phyloP scores from a whole-genome alignment of 1,140 invertebrate species.

The Cyphomyrmex costatus region DNA sequence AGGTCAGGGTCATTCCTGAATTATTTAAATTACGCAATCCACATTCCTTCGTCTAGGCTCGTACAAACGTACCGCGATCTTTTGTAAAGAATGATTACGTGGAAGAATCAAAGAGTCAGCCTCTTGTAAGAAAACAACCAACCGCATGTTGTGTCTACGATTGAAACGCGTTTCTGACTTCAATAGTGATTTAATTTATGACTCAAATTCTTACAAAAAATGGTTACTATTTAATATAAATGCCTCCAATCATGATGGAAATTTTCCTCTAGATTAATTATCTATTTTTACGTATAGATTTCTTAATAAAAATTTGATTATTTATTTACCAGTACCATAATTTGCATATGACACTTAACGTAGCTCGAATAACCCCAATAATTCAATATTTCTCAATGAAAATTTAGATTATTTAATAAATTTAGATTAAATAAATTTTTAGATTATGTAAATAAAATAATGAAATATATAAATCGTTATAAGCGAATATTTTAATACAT shows the following conservation, averaged over 20 bases:
- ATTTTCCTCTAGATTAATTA: neutral
- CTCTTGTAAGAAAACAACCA: neutral
- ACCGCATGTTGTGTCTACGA: neutral
- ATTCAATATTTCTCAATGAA: too few relatives aligned
- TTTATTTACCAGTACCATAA: too few relatives aligned
- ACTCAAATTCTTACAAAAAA: neutral
- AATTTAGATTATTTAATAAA: neutral
- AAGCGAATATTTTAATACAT: neutral
- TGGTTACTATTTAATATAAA: neutral
- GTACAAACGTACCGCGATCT: slow-evolving; percentile 23
- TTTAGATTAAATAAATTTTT: neutral
- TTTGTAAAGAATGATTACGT: slow-evolving; percentile 29
- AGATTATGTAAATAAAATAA: neutral
- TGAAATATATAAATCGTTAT: neutral
- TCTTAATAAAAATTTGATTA: too few relatives aligned
- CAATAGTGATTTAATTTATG: slow-evolving; percentile 17
- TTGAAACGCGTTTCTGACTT: slow-evolving; percentile 5
- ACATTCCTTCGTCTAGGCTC: slow-evolving; percentile 53
- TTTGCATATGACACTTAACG: too few relatives aligned
- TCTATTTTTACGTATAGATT: neutral
- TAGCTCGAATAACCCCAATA: too few relatives aligned
- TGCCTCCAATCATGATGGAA: neutral
- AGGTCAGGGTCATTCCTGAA: slow-evolving; percentile 80
- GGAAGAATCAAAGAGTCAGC: neutral
- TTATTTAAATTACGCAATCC: slow-evolving; percentile 81